Base-by-base conservation (phyloP, 2,797 vertebrate species). In the Anguilla marmorata region DNA sequence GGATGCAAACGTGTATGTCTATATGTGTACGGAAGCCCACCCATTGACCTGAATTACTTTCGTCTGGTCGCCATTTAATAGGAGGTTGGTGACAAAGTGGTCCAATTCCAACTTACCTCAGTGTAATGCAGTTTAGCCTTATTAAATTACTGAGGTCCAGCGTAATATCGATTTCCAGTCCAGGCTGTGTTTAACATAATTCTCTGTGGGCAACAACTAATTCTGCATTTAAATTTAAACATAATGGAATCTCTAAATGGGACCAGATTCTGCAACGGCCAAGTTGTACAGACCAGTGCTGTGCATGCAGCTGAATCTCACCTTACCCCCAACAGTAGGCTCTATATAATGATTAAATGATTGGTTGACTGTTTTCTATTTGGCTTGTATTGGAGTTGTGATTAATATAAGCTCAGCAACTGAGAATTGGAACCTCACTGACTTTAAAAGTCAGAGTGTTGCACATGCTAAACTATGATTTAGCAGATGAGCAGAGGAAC, bases 81-180 rank as follows among this genome's bases (percentile, higher is more conserved):
- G 93, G 92, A 93, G 91, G 92, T 92, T 92, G 92, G 94, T 93
- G 91, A 92, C 90, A 90, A 94, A 93, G 90, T 92, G 92, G 93
- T 93, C 94, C 94, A 93, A 91, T 92, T 94, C 94, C 94, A 95
- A 94, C 94, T 95, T 93, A 94, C 93, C 89, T 91, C 86, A 87
- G 91, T 93, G 93, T 95, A 95, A 96, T 95, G 94, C 95, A 95
- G 95, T 96, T 95, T 95, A 95, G 94, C 93, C 96, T 96, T 95
- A 96, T 96, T 96, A 96, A 96, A 96, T 96, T 95, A 96, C 95
- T 95, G 93, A 96, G 95, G 95, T 93, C 96, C 95, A 95, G 95
- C 94, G 95, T 95, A 96, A 96, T 96, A 97, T 96, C 96, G 96
- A 97, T 97, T 97, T 96, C 95, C 96, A 96, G 95, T 96, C 95